Conservation (phyloP, 1,140 invertebrate genomes). For the Habropoda laboriosa region DNA sequence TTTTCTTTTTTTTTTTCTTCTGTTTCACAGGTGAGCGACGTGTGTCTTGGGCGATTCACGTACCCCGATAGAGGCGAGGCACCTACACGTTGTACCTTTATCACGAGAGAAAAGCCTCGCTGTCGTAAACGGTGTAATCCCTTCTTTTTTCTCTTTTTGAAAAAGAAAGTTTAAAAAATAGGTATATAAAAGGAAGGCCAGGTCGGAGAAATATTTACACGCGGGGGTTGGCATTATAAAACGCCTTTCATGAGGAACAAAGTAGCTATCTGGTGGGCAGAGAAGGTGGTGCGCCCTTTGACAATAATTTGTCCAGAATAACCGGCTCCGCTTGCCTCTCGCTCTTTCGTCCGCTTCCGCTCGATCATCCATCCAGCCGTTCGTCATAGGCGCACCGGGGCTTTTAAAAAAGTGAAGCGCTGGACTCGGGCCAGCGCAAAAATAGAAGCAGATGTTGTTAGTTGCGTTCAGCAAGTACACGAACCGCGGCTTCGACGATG, state of each 20-base stretch:
- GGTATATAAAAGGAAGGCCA: too few relatives aligned
- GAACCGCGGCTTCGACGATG: constrained; percentile 38
- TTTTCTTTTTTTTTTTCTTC: too few relatives aligned
- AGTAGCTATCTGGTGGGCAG: constrained; percentile 62
- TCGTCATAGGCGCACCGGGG: constrained; percentile 77
- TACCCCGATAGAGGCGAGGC: not conserved
- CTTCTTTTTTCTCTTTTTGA: constrained; percentile 45
- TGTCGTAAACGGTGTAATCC: not conserved
- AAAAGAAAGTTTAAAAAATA: too few relatives aligned
- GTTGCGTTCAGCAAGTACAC: constrained; percentile 68
- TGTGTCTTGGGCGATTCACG: not conserved
- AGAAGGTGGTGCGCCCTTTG: constrained; percentile 66
- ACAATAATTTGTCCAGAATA: constrained; percentile 71
- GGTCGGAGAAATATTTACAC: constrained; percentile 62
- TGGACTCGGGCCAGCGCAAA: constrained; percentile 81
- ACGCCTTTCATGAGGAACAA: constrained; percentile 65
- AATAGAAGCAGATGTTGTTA: constrained; percentile 82
- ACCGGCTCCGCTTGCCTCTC: constrained; percentile 58
- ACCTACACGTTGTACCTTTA: too few relatives aligned
- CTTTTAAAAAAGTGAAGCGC: constrained; percentile 80
- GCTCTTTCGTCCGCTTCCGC: constrained; percentile 54
- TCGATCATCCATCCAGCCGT: constrained; percentile 79
- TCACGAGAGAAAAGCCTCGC: constrained; percentile 35
- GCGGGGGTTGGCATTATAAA: constrained; percentile 65
- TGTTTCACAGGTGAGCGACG: not conserved